phyloP scores from a whole-genome alignment of 2,797 vertebrate genomes.

The Tenualosa ilisha region DNA sequence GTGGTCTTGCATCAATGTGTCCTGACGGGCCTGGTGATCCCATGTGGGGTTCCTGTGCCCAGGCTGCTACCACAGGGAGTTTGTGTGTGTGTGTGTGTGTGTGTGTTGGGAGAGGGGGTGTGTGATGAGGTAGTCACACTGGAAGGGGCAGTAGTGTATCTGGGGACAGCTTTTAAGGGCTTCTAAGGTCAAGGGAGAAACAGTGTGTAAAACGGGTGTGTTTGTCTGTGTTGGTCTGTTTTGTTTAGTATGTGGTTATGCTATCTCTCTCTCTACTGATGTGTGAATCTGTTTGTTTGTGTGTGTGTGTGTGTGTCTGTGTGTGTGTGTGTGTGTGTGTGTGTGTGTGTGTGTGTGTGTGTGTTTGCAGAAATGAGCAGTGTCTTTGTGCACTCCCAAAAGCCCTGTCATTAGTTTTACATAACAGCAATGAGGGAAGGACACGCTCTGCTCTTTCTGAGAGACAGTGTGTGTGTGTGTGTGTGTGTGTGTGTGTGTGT shows the following conservation, averaged over 20 bases:
- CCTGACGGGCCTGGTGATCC: background rate
- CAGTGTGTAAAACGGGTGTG: background rate
- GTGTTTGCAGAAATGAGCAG: background rate
- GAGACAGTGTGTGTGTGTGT: background rate
- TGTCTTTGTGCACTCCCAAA: background rate
- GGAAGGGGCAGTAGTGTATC: background rate
- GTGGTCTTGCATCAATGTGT: background rate
- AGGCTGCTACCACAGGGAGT: background rate
- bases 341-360: background rate
- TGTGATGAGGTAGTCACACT: no score
- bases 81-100: background rate
- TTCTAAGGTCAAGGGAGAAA: background rate
- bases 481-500: background rate
- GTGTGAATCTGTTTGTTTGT: background rate
- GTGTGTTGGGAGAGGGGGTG: background rate
- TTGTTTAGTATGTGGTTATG: background rate
- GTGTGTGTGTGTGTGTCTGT: background rate
- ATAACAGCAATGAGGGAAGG: background rate
- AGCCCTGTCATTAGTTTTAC: background rate
- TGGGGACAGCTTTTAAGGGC: background rate
- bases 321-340: background rate
- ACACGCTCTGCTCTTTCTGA: background rate
- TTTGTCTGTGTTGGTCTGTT: background rate
- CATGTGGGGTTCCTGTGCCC: background rate
- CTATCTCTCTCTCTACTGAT: background rate